These are phyloP conservation scores for Stomatorhinus walkeri DNA, from an alignment of 2,797 vertebrate genomes.

Conservation along the genomic window DNA sequence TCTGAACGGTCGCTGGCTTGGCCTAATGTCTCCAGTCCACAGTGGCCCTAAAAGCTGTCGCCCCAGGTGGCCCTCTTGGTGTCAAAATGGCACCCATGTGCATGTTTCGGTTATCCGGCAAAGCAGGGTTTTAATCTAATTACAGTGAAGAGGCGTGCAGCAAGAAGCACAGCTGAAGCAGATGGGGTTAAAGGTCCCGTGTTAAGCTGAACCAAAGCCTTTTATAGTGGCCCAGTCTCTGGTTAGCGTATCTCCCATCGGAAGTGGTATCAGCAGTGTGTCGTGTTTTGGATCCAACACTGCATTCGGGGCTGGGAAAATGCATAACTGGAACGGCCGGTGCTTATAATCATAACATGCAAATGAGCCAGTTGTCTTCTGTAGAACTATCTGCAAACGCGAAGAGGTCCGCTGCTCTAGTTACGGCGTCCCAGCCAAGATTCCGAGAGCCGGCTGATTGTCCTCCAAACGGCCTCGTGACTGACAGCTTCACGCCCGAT, in stretches of 20 bases:
- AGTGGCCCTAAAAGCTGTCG: background rate
- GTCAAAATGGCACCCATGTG: background rate
- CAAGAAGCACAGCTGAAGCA: background rate
- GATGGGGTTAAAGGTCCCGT: background rate
- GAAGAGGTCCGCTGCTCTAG: background rate
- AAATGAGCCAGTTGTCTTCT: background rate
- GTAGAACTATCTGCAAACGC: background rate
- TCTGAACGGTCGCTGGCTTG: background rate
- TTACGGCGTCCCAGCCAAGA: background rate
- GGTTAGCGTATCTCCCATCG: background rate
- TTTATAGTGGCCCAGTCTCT: background rate
- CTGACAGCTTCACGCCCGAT: background rate
- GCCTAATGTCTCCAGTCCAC: background rate
- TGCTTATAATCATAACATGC: background rate
- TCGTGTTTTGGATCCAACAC: background rate
- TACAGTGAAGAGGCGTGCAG: background rate
- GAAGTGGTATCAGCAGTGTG: background rate
- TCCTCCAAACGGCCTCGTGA: background rate
- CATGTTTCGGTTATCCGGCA: background rate
- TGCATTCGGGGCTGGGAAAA: background rate
- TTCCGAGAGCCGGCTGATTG: background rate
- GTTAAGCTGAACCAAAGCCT: background rate
- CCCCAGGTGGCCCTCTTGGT: background rate
- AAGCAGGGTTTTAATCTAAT: background rate
- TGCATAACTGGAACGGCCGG: background rate